Base-by-base conservation (phyloP, 2,113 vertebrate species). In the Alectura lathami region DNA sequence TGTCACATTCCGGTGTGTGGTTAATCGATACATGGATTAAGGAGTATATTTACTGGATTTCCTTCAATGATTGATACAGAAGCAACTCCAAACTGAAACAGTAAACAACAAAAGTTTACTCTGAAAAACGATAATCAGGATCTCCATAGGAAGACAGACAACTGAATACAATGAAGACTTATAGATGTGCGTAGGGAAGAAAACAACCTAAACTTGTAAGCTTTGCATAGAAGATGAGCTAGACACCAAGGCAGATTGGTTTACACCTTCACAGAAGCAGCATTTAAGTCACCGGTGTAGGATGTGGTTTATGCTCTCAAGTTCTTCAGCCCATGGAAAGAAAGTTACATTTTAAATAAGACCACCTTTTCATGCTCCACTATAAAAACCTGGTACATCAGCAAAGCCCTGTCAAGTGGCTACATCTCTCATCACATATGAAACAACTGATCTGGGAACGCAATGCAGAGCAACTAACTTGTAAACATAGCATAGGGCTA, bases 171-270 rank as follows among this genome's bases (percentile, higher is more conserved):
- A 68, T 1, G 13, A 76, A 83, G 32, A 48, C 21, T 60, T 8
- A 56, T 56, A 86, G 82, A 63, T 0, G 0, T 0, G 0, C 3
- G 3, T 29, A 67, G 18, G 67, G 45, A 62, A 77, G 11, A 77
- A 73, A 69, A 57, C 54, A 57, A n/a, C 17, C 21, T 48, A 53
- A 32, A 83, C 77, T 32, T 10, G 9, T 29, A 82, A 73, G 32
- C 11, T 83, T 2, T 9, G 8, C 29, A 50, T 2, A 67, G 18
- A 27, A 89, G 76, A 9, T 6, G 63, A 89, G 27, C 23, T 51
- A 70, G 34, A 74, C 88, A 27, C 6, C 9, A 85, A 67, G 43
- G 21, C 75, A 56, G 16, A 74, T 2, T 16, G 21, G 17, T 26
- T 77, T 86, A 47, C 21, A 70, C 27, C 16, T 80, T 64, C 36